These are phyloP conservation scores for Pitta sordida DNA, from an alignment of 2,113 vertebrate genomes.

Conservation along the genomic window DNA sequence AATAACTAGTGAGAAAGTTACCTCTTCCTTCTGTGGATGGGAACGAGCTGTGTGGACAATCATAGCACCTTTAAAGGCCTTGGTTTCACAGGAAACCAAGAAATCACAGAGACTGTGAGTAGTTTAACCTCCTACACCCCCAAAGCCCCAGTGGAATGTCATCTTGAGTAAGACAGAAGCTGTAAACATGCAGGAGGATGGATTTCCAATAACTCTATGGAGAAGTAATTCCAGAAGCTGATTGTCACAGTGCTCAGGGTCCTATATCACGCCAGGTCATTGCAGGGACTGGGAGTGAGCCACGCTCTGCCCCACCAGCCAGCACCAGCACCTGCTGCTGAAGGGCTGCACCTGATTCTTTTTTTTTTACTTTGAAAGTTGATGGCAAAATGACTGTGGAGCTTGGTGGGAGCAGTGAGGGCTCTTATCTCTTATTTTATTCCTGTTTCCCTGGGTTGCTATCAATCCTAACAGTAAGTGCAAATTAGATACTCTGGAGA, in stretches of 20 bases:
- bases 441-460: background rate
- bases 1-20: constrained; percentile 12
- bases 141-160: background rate
- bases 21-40: background rate
- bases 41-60: constrained; percentile 1
- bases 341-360: background rate
- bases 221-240: background rate
- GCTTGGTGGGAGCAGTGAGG: background rate
- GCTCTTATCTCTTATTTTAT: background rate
- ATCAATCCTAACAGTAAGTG: constrained; percentile 27
- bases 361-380: background rate
- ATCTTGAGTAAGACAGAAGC: background rate
- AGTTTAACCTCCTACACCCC: background rate
- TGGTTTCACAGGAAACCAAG: background rate
- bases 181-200: background rate
- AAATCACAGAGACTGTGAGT: background rate
- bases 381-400: background rate
- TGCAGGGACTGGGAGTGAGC: background rate
- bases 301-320: background rate
- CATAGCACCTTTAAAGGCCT: constrained; percentile 45
- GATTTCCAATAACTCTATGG: background rate
- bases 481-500: constrained; percentile 5
- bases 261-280: background rate
- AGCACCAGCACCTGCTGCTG: background rate
- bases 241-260: constrained; percentile 16